Base-by-base conservation (phyloP, 2,797 vertebrate genomes). In the Trachurus trachurus region DNA sequence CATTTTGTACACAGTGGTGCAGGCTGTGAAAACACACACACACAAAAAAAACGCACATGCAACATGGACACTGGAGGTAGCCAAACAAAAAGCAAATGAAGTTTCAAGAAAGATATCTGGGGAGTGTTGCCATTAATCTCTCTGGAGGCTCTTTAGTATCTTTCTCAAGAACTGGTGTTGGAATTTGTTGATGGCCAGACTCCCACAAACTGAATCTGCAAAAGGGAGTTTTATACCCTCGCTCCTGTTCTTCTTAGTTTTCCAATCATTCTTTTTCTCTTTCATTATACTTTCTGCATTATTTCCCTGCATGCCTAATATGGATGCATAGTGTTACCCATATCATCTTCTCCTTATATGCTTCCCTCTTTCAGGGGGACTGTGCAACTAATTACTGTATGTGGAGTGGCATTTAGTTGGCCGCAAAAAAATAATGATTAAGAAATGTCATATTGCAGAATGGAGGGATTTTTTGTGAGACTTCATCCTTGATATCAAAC, bases 91-190 rank as follows among this genome's bases (percentile, higher is more conserved):
- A 26, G 31, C 52, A 68, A 80, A 76, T 57, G 60, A 78, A 49
- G 75, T 75, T 68, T 73, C 7, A 76, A 64, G 57, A 49, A 70
- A 70, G 74, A 52, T 47, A 71, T 75, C 79, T 16, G 9, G 70
- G 49, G 74, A 69, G 68, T 21, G 49, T 76, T 78, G 71, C 22
- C 39, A 29, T 79, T 71, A 39, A 54, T 75, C 70, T 87, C 89
- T 76, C 82, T 75, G 52, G 66, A 81, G 77, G 29, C 74, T 61
- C 62, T 85, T 77, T 78, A 60, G 53, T 78, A 16, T 71, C 61
- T 65, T 54, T 62, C 22, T 56, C 66, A 52, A 81, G 56, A 76
- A 54, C 52, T 61, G 29, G n/a, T 71, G 31, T 71, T 77, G 56
- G 44, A 31, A 71, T 62, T n/a, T 62, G 26, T 56, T 60, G 3